Conservation (phyloP, 2,888 invertebrate genomes). For the Polymixis flavicincta region DNA sequence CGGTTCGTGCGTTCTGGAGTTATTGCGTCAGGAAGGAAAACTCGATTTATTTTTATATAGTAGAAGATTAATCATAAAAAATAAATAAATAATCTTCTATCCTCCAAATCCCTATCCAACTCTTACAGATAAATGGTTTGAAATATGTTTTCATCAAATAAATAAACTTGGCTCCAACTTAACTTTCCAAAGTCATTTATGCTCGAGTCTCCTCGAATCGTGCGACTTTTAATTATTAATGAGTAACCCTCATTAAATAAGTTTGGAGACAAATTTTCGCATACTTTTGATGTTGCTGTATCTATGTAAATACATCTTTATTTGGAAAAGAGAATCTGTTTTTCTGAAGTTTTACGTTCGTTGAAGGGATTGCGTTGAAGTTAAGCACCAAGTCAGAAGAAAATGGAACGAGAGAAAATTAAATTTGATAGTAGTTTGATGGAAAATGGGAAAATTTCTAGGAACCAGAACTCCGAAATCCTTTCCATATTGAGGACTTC, state of each 20-base stretch:
- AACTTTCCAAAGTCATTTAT: conserved; percentile 59
- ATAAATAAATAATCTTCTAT: background rate
- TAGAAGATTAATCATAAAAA: too few relatives aligned
- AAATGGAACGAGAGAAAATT: background rate
- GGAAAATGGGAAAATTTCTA: background rate
- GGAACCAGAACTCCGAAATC: background rate
- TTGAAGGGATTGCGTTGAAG: conserved; percentile 1
- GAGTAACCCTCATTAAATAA: conserved; percentile 66
- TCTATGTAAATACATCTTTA: conserved; percentile 28
- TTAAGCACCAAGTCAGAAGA: background rate
- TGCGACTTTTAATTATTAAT: conserved; percentile 72
- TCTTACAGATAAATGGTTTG: conserved; percentile 49
- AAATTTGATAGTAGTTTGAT: background rate
- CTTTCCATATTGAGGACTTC: background rate
- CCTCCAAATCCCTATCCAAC: conserved; percentile 12
- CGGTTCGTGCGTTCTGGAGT: too few relatives aligned
- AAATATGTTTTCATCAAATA: conserved; percentile 60
- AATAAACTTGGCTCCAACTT: conserved; percentile 56
- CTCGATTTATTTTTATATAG: too few relatives aligned
- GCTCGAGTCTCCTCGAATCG: conserved; percentile 55
- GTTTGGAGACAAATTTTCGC: conserved; percentile 62
- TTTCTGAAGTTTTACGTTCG: conserved; percentile 18
- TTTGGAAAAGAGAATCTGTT: conserved; percentile 32
- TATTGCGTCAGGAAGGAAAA: too few relatives aligned
- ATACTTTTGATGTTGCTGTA: conserved; percentile 45